Base-by-base conservation (phyloP, 2,113 vertebrate species). In the Leucopternis melanops region DNA sequence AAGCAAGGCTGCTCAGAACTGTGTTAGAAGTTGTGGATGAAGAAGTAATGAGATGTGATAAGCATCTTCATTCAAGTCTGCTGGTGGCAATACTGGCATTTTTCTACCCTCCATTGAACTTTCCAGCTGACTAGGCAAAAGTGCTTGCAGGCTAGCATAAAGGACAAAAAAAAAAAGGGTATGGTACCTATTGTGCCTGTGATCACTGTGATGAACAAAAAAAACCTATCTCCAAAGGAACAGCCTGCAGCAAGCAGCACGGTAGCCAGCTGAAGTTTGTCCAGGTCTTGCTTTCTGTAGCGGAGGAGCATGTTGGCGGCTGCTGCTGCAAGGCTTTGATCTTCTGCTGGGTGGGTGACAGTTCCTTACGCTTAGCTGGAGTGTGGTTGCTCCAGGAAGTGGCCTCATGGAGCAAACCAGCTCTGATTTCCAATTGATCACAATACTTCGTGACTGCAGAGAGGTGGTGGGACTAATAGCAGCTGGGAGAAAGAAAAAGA, bases 301-400 rank as follows among this genome's bases (percentile, higher is more conserved):
- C 1, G 0, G 59, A 78, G 57, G 32, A 72, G 10, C 1, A 0
- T 25, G 21, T 44, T 85, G 61, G n/a, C 29, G 40, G 25, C 65
- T 73, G 27, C 45, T 91, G 45, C 49, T 86, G 38, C 32, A 38
- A 20, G 9, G 23, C 63, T 66, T 77, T 77, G 77, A 23, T 36
- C 34, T 47, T 49, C 57, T 70, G 50, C 50, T 73, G 52, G 11
- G 3, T 75, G 27, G 19, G 8, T 34, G 58, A 54, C 4, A 4
- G 44, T 73, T 90, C 31, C 18, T 80, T 40, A 6, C 0, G 3
- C 18, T 79, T 63, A 23, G 6, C 58, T 83, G 75, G 44, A 80
- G 10, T 2, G 0, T 15, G 44, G 15, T 58, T 67, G 13, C 57
- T 70, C 8, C 2, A 29, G 34, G 5, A 40, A 66, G 45, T 2